Evolutionary conservation across 2,113 vertebrate species (phyloP).

Genomic region (Boleophthalmus pectinirostris): DNA sequence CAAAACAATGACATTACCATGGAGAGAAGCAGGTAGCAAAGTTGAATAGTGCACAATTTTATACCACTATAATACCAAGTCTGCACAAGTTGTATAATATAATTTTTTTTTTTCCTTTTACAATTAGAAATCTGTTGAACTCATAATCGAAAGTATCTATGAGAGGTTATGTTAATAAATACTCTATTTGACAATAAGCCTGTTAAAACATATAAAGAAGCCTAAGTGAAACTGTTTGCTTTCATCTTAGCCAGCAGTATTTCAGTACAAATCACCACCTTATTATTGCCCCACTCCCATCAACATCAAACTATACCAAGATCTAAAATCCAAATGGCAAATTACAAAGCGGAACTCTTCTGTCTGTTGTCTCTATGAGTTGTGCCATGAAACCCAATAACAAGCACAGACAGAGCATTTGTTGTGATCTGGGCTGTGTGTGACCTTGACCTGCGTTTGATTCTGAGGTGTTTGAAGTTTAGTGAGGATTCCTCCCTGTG

Average conservation of each 20-base stretch:
- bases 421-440: constrained; percentile 2
- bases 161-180: too few species aligned
- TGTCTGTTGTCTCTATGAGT: background rate
- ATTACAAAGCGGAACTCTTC: background rate
- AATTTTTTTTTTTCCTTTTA: too few species aligned
- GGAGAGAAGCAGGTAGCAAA: too few species aligned
- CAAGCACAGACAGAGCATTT: background rate
- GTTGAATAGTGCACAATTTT: too few species aligned
- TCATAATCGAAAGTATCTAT: too few species aligned
- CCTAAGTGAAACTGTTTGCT: background rate
- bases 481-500: background rate
- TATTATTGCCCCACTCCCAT: background rate
- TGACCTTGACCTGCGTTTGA: constrained; percentile 22
- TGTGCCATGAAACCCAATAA: background rate
- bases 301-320: background rate
- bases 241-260: too few species aligned
- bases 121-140: too few species aligned
- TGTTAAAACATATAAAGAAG: background rate
- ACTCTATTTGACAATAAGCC: background rate
- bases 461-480: constrained; percentile 10
- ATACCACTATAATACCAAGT: too few species aligned
- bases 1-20: background rate
- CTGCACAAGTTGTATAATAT: too few species aligned
- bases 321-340: background rate
- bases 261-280: background rate